Evolutionary conservation across 2,797 vertebrate genomes (phyloP), one percentile per base, ranked within the genome.

Genomic region (Crocodylus rhombifer): DNA sequence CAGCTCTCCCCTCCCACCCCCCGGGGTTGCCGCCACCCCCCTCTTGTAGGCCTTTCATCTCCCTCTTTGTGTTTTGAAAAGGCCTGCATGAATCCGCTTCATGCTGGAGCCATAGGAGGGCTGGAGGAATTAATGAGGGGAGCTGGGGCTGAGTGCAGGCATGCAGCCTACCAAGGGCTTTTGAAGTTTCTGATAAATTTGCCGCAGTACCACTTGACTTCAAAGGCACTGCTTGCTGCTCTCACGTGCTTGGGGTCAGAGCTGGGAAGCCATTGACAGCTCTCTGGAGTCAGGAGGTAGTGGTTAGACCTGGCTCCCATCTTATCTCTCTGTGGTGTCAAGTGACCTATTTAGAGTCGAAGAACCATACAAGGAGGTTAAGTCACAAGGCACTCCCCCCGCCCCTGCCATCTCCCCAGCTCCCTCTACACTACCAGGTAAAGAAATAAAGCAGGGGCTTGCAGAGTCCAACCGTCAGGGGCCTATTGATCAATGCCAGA

Each of bases 151-250:
- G 73, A 64, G 82, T 84, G 56, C 74, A 83, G 36, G 4, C 63
- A 86, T 62, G 10, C 65, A 30, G 51, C 91, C 88, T 69, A 21
- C 23, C 5, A 25, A 77, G 14, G 67, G 56, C 62, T 94, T 97
- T 95, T 91, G 91, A 94, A 93, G 81, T 82, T 60, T 10, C 33
- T 20, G 86, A 58, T 91, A 5, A 77, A 5, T 93, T 18, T 20
- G 67, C 1, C 3, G 80, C 82, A 64, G 6, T 25, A 73, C 60
- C 91, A 82, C 84, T 90, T 7, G 57, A 80, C 67, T 86, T 97
- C 93, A 88, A 92, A 95, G 79, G n/a, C 21, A 14, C 28, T 23
- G 63, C 78, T 86, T 89, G 61, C 69, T 77, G 80, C 91, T 87
- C 87, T 90, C 82, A 12, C 63, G 69, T 79, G 78, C 77, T 91